Percentiles rank a stretch among this genome's conserved stretches.
Evolutionary conservation across 2,888 invertebrate species (phyloP).

Genomic region (Melanophora roralis): DNA sequence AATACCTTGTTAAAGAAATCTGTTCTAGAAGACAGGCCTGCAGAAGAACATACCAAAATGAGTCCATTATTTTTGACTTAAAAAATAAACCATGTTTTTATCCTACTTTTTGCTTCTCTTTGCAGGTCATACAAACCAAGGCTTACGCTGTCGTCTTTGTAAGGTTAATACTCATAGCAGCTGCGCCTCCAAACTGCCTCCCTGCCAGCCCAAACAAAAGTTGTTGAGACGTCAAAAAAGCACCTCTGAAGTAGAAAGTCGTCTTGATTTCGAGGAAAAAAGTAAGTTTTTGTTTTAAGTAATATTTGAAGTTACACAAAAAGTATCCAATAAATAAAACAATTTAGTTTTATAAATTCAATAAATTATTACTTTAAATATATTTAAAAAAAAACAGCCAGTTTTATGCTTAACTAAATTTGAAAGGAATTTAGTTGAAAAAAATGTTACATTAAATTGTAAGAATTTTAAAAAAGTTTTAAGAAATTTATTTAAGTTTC

Average conservation of each 20-base stretch:
- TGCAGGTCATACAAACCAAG: slow-evolving; percentile 92
- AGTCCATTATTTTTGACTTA: too few species aligned
- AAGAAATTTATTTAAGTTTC: not conserved
- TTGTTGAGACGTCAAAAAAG: slow-evolving; percentile 92
- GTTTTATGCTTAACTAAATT: not conserved
- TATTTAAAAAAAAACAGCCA: not conserved
- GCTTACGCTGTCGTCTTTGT: slow-evolving; percentile 91
- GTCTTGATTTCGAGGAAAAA: slow-evolving; percentile 86
- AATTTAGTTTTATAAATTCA: not conserved
- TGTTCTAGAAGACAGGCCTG: too few species aligned
- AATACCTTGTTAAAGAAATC: too few species aligned
- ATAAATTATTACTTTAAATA: not conserved
- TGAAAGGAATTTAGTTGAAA: too few species aligned
- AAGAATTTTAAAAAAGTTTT: too few species aligned
- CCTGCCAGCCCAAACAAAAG: slow-evolving; percentile 91
- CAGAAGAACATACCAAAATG: too few species aligned
- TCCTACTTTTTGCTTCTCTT: not conserved
- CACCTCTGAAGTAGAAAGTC: slow-evolving; percentile 88
- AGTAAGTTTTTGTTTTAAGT: slow-evolving; percentile 81
- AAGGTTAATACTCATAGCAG: slow-evolving; percentile 94
- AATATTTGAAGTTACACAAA: not conserved
- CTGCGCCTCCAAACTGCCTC: slow-evolving; percentile 88
- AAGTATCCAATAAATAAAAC: not conserved
- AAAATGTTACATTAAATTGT: too few species aligned
- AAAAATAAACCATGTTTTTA: not conserved